Evolutionary conservation across 2,797 vertebrate species (phyloP).

Genomic region (Acanthurus tractus): DNA sequence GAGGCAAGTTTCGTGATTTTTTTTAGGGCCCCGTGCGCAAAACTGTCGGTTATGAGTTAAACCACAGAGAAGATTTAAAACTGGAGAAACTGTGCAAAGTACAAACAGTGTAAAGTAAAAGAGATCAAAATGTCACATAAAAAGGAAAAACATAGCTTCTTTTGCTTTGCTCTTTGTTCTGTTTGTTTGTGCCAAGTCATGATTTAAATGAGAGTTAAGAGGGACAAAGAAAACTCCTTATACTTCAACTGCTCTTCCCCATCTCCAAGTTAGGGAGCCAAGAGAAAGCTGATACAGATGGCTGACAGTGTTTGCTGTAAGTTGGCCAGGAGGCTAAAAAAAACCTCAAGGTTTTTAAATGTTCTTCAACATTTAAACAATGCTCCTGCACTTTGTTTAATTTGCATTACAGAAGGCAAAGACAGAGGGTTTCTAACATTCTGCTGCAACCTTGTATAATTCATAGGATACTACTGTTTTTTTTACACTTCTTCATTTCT

Average conservation of each 20-base stretch:
- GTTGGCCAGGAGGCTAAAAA: background rate
- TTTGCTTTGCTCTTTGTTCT: background rate
- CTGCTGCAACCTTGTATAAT: background rate
- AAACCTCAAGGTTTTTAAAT: background rate
- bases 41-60: slow-evolving; percentile 1
- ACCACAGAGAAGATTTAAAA: background rate
- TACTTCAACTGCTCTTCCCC: background rate
- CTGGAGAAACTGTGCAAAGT: background rate
- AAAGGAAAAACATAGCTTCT: background rate
- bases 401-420: background rate
- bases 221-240: background rate
- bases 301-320: background rate
- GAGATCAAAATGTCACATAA: background rate
- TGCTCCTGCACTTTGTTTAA: background rate
- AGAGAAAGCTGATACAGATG: background rate
- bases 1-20: background rate
- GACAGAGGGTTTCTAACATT: background rate
- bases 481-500: background rate
- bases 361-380: background rate
- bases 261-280: background rate
- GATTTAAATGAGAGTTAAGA: background rate
- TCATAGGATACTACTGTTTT: background rate
- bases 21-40: background rate
- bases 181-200: background rate
- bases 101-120: background rate